Conservation (phyloP, 1,140 invertebrate species). For the Periplaneta americana region DNA sequence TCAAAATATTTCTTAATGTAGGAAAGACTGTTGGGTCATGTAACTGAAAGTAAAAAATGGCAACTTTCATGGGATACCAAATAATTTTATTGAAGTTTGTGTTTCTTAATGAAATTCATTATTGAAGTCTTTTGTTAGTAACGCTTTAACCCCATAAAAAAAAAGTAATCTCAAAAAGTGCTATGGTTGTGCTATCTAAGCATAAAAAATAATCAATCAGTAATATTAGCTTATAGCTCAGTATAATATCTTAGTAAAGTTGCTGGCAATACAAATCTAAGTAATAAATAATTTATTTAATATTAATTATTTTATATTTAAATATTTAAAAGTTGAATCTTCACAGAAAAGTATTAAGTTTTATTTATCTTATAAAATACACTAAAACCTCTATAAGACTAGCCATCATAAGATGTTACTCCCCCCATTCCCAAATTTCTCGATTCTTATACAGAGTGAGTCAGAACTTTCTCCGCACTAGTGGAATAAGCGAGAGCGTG, state of each 20-base stretch:
- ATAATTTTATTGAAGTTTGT: neutral
- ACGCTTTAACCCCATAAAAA: neutral
- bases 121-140: neutral
- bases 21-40: constrained; percentile 28
- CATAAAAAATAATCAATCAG: too few relatives aligned
- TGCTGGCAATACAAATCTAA: neutral
- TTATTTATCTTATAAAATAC: too few relatives aligned
- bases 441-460: too few relatives aligned
- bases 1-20: constrained; percentile 47
- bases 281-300: neutral
- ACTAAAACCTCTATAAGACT: too few relatives aligned
- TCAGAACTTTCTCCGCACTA: too few relatives aligned
- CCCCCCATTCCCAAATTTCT: too few relatives aligned
- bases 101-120: neutral
- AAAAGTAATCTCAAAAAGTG: neutral
- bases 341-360: too few relatives aligned
- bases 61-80: too few relatives aligned
- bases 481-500: too few relatives aligned
- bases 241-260: neutral
- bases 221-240: too few relatives aligned
- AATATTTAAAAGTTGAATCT: neutral
- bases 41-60: neutral
- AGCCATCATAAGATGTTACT: too few relatives aligned
- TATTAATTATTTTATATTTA: neutral
- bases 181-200: too few relatives aligned